Percentiles rank a stretch among this genome's conserved stretches.
Conservation (phyloP, 2,888 invertebrate genomes). For the Mellilla xanthometata region DNA sequence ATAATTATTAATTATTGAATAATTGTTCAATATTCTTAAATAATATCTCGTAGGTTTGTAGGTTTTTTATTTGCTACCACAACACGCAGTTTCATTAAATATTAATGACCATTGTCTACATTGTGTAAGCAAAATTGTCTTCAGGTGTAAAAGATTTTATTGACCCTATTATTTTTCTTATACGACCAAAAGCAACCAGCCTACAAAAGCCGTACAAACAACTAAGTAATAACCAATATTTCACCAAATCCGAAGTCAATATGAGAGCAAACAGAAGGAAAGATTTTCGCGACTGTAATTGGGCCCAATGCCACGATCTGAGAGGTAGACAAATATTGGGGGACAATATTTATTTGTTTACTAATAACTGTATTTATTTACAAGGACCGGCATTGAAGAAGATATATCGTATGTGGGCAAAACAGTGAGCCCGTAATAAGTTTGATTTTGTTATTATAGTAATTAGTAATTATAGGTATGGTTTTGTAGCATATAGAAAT, state of each 20-base stretch:
- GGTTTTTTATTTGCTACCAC: no score
- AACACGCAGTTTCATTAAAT: no score
- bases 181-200: not conserved
- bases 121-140: no score
- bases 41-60: no score
- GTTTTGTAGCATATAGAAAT: no score
- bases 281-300: constrained; percentile 66
- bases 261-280: constrained; percentile 45
- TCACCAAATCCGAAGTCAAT: constrained; percentile 43
- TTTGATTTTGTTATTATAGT: no score
- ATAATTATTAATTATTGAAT: no score
- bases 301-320: constrained; percentile 56
- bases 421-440: no score
- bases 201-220: not conserved
- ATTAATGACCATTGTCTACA: no score
- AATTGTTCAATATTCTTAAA: no score
- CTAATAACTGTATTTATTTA: constrained; percentile 61
- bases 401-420: not conserved
- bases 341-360: constrained; percentile 79
- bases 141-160: no score
- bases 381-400: not conserved
- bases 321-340: constrained; percentile 68
- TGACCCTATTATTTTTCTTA: not conserved
- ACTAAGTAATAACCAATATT: constrained; percentile 29
- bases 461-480: no score